Base-by-base conservation (phyloP, 37 sponge, comb jelly and placozoan species). In the Eunapius fragilis region DNA sequence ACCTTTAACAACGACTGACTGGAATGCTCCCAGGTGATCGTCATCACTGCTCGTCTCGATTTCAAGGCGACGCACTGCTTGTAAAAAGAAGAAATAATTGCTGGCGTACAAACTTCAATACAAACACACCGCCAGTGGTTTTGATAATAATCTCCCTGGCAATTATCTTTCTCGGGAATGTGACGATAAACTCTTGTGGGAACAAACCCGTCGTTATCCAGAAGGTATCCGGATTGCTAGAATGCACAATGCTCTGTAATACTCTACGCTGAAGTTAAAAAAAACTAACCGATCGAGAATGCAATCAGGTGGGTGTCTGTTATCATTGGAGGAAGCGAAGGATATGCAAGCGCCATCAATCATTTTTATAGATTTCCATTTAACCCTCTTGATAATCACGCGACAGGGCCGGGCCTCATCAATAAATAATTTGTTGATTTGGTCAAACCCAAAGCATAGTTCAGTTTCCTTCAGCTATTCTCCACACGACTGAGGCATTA, bases 131-230 rank as follows among this genome's bases (percentile, higher is more conserved):
- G 13, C 37, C 72, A 22, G 50, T 26, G 72, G 37, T 72, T 68
- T 34, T 80, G 37, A 80, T 34, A 75, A 0, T 28, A 3, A 87
- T 45, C 0, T 33, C 25, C 6, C 34, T 37, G 2, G 90, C 37
- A 17, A 80, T 80, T 37, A 86, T 83, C 13, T 74, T 68, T 3
- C 87, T 87, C 32, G 77, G 41, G 45, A 95, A 86, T 3, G 85
- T 72, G 34, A 95, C 31, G 45, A 95, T 76, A 41, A 95, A 82
- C 69, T 95, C 94, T 50, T 95, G 95, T 0, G 95, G 95, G 67
- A 77, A 95, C 77, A 95, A 33, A 47, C 95, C 95, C 23, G 95
- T 95, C 31, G 91, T 92, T 48, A 74, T 28, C 95, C 95, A 95
- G 71, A 74, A 95, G 31, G 95, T 89, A 75, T 74, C 76, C 77